A percentile compares a stretch with the other conserved stretches of the same genome.
These are phyloP conservation scores for Suillia variegata DNA, from an alignment of 2,888 invertebrate species.

Conservation along the genomic window DNA sequence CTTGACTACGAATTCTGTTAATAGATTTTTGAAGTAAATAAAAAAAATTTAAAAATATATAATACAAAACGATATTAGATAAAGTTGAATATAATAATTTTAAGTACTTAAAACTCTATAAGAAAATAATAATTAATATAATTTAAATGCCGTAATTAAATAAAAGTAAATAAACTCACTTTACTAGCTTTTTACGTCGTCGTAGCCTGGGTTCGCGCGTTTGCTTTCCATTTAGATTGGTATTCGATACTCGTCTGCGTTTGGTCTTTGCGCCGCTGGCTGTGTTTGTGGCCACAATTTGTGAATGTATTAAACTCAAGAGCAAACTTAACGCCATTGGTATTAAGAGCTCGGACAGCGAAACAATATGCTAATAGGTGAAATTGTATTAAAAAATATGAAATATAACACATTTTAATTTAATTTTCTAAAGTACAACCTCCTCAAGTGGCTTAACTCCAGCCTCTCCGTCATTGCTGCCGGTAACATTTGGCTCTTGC, in stretches of 20 bases:
- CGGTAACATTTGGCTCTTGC: conserved; percentile 14
- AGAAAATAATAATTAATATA: too few relatives aligned
- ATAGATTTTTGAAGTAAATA: background rate
- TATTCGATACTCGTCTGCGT: conserved; percentile 51
- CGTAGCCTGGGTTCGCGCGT: conserved; percentile 45
- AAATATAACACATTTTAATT: conserved; percentile 31
- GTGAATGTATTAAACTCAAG: conserved; percentile 78
- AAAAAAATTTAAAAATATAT: background rate
- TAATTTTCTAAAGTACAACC: conserved; percentile 9
- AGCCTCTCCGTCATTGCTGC: too few relatives aligned
- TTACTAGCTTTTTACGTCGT: conserved; percentile 56
- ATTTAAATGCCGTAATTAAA: too few relatives aligned
- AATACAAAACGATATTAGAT: too few relatives aligned
- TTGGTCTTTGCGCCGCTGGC: conserved; percentile 47
- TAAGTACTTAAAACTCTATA: too few relatives aligned
- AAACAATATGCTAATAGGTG: conserved; percentile 65
- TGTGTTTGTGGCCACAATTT: conserved; percentile 75
- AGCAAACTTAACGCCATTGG: conserved; percentile 76
- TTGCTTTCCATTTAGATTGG: conserved; percentile 38
- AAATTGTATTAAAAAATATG: too few relatives aligned
- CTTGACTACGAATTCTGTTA: conserved; percentile 47
- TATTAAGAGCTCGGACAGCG: conserved; percentile 72
- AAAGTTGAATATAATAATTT: too few relatives aligned
- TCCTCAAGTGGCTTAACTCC: conserved; percentile 35
- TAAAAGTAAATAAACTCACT: conserved; percentile 45